These are phyloP conservation scores for Drosophila prolongata DNA, from an alignment of 2,888 invertebrate genomes.

Conservation along the genomic window DNA sequence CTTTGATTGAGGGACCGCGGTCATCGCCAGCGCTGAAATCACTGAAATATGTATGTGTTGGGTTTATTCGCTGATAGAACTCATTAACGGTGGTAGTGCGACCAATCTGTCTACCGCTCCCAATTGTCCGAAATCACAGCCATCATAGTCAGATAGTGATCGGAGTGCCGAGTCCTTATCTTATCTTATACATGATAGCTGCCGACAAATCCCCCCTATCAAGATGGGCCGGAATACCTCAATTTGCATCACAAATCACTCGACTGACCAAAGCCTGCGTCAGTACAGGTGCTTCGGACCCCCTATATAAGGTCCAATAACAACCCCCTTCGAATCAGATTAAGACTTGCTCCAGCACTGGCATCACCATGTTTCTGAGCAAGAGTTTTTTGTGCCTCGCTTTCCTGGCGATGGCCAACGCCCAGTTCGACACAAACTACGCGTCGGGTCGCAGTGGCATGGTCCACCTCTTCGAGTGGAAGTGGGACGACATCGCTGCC, in stretches of 20 bases:
- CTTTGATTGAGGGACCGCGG: neutral
- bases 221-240: neutral
- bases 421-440: constrained; percentile 76
- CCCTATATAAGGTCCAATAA: constrained; percentile 50
- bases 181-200: constrained; percentile 17
- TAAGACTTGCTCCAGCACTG: constrained; percentile 35
- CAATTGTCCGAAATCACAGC: constrained; percentile 7
- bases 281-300: constrained; percentile 3
- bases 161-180: constrained; percentile 8
- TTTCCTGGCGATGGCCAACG: constrained; percentile 64
- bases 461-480: constrained; percentile 93
- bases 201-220: constrained; percentile 5
- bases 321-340: constrained; percentile 32
- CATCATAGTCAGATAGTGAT: constrained; percentile 12
- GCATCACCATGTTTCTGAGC: constrained; percentile 52
- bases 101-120: neutral
- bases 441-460: constrained; percentile 87
- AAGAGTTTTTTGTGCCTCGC: constrained; percentile 49
- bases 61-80: neutral
- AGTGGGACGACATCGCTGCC: constrained; percentile 91
- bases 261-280: constrained; percentile 4
- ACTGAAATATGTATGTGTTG: neutral
- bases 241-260: constrained; percentile 49
- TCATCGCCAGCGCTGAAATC: neutral
- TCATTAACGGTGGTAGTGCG: neutral